Conservation (phyloP, 2,888 invertebrate species). For the Volucella zonaria region DNA sequence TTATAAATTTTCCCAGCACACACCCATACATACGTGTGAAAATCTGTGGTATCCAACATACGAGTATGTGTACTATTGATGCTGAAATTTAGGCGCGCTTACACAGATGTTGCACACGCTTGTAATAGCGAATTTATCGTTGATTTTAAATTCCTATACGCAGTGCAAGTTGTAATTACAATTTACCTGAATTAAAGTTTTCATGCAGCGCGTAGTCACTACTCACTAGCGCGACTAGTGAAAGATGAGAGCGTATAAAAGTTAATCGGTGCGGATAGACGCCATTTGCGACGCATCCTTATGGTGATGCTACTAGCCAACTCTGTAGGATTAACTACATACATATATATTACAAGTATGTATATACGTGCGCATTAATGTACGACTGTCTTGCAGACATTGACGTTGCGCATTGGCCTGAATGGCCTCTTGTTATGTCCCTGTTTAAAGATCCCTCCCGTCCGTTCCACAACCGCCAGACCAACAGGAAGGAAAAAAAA, state of each 20-base stretch:
- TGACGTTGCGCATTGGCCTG: slow-evolving; percentile 51
- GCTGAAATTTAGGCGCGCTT: slow-evolving; percentile 64
- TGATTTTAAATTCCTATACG: slow-evolving; percentile 69
- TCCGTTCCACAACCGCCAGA: not conserved
- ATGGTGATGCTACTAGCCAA: slow-evolving; percentile 38
- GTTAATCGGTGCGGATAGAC: slow-evolving; percentile 62
- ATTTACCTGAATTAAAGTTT: slow-evolving; percentile 67
- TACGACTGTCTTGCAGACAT: slow-evolving; percentile 57
- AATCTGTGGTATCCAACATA: too few relatives aligned
- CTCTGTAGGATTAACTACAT: slow-evolving; percentile 17
- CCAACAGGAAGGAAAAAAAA: not conserved
- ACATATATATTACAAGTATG: slow-evolving; percentile 4
- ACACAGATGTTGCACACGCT: slow-evolving; percentile 17
- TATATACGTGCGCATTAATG: slow-evolving; percentile 53
- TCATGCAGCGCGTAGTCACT: not conserved
- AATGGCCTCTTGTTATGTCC: slow-evolving; percentile 40
- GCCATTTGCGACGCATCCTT: slow-evolving; percentile 69
- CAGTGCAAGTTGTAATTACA: slow-evolving; percentile 66
- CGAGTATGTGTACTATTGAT: slow-evolving; percentile 52
- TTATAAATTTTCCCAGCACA: slow-evolving; percentile 66
- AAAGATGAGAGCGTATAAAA: slow-evolving; percentile 72
- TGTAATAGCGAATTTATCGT: slow-evolving; percentile 68
- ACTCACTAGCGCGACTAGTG: slow-evolving; percentile 40
- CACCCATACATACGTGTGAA: slow-evolving; percentile 2
- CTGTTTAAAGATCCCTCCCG: slow-evolving; percentile 4